Base-by-base conservation (phyloP, 2,113 vertebrate species). In the Rhombomys opimus region DNA sequence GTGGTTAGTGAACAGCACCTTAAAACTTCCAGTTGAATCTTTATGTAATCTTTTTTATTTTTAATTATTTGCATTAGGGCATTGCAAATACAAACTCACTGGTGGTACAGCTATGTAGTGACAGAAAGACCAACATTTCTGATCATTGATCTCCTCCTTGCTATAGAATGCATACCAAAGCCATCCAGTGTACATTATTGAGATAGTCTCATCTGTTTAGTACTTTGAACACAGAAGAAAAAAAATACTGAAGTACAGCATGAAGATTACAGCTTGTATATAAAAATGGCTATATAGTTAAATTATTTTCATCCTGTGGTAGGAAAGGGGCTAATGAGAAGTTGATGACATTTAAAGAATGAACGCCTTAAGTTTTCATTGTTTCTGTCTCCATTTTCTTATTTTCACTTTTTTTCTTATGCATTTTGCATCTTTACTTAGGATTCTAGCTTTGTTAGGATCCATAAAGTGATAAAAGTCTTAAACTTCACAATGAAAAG, bases 361-460 rank as follows among this genome's bases (percentile, higher is more conserved):
- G 35, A 2, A 27, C 84, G 27, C 18, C 30, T 75, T 30, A 61
- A n/a, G 9, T 13, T 87, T 91, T 90, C 78, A 54, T 75, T 84
- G 78, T 30, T 2, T 81, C 76, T 27, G 32, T 78, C 86, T 27
- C 27, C 2, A 9, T n/a, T 41, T 67, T 61, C 22, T 88, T 32
- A 38, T 63, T 14, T 52, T 0, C 0, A 27, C 0, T 78, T 10
- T 20, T 57, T 6, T 82, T 81, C 89, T 38, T 57, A 20, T 57
- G 94, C 6, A 65, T 90, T 18, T 38, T 61, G 10, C 88, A 67
- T 52, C 97, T 91, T 35, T 90, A 96, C 77, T 87, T 99, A 99
- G 99, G 99, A 99, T 98, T 99, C 99, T 78, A 98, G 97, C 82
- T 99, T 99, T 95, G 98, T 99, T 96, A 98, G 99, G 95, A 98